Evolutionary conservation across 2,113 vertebrate species (phyloP).

Genomic region (Capra hircus): DNA sequence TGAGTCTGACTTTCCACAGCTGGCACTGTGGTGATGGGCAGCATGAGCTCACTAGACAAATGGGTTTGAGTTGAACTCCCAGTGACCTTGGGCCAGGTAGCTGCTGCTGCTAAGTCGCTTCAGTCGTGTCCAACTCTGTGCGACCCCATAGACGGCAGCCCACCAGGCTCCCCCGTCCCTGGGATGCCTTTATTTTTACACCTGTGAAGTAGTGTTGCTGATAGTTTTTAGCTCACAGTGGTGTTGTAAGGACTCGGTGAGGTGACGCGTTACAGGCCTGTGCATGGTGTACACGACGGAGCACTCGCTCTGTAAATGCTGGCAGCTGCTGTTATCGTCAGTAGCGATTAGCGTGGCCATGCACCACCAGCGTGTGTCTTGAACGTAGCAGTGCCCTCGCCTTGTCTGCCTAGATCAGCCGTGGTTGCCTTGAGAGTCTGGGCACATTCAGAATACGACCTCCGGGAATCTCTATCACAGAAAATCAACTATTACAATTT

Average conservation of each 20-base stretch:
- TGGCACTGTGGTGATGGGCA: too few relatives aligned
- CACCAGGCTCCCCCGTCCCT: too few relatives aligned
- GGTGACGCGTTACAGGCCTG: background rate
- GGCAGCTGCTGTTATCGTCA: background rate
- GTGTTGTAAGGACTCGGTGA: background rate
- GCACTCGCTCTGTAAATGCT: background rate
- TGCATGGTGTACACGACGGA: fast-evolving
- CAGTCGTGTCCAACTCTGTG: too few relatives aligned
- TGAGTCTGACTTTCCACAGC: background rate
- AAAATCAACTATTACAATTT: background rate
- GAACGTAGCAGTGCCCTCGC: background rate
- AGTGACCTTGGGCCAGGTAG: background rate
- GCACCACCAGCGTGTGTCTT: background rate
- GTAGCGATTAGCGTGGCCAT: background rate
- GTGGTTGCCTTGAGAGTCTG: background rate
- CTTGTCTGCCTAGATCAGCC: background rate
- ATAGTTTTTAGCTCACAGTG: background rate
- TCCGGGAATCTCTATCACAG: background rate
- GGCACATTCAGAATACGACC: background rate
- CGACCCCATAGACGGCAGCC: too few relatives aligned
- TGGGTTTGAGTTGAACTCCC: background rate
- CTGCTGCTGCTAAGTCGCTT: too few relatives aligned
- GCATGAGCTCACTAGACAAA: background rate
- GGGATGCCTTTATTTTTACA: background rate
- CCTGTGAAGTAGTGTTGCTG: background rate